Conservation (phyloP, 2,888 invertebrate genomes). For the Drosophila melanosoma region DNA sequence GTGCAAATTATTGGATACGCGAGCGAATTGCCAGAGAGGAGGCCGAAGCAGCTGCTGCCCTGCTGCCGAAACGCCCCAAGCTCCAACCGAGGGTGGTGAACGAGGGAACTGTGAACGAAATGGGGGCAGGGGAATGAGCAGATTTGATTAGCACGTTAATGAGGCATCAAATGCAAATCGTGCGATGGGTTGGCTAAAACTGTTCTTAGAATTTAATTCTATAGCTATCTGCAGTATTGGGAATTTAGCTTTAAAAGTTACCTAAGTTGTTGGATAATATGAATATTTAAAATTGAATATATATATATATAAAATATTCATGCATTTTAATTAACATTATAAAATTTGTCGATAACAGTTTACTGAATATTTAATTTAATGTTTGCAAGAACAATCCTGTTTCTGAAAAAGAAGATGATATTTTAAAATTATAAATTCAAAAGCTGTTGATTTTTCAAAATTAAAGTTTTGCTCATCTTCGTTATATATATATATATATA, state of each 20-base stretch:
- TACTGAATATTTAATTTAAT: background rate
- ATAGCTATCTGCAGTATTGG: background rate
- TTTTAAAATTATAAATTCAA: background rate
- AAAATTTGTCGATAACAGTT: background rate
- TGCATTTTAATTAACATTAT: background rate
- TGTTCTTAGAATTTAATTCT: background rate
- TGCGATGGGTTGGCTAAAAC: conserved; percentile 19
- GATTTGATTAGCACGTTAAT: conserved; percentile 66
- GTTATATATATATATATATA: background rate
- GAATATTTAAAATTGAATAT: background rate
- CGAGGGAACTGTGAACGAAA: conserved; percentile 19
- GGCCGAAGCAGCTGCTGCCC: conserved; percentile 69
- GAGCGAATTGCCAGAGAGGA: conserved; percentile 84
- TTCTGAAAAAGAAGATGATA: background rate
- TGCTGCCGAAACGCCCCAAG: conserved; percentile 53
- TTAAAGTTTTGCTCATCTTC: background rate
- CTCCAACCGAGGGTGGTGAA: conserved; percentile 3
- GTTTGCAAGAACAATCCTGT: no score
- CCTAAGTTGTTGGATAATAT: background rate
- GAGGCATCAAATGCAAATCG: conserved; percentile 40
- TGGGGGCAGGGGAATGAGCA: conserved; percentile 6
- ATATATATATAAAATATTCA: background rate
- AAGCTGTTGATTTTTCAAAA: background rate
- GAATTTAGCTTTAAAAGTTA: background rate
- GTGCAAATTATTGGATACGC: conserved; percentile 88